A percentile compares a stretch with the other conserved stretches of the same genome.
Evolutionary conservation across 2,888 invertebrate genomes (phyloP).

Genomic region (Plagiodera versicolora): DNA sequence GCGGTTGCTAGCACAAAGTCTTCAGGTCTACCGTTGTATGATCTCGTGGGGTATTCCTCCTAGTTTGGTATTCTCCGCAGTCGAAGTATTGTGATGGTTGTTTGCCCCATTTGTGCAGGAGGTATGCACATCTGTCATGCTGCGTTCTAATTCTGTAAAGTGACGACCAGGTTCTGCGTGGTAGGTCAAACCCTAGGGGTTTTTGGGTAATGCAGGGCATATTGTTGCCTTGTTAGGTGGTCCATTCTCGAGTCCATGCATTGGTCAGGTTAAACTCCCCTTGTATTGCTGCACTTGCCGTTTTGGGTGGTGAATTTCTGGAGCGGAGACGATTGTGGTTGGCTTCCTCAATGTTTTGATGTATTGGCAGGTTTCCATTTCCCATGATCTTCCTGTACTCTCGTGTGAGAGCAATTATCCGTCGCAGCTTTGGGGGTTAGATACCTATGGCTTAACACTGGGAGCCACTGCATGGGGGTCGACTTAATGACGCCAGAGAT

Average conservation of each 20-base stretch:
- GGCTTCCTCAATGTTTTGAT: constrained; percentile 20
- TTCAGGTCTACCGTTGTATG: no score
- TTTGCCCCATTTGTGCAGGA: no score
- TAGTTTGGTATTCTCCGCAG: no score
- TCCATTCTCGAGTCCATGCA: constrained; percentile 9
- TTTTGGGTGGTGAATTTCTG: no score
- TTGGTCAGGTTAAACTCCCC: constrained; percentile 13
- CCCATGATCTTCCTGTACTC: constrained; percentile 23
- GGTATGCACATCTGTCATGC: constrained; percentile 9
- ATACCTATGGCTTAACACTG: no score
- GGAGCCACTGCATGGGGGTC: no score
- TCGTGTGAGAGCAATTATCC: constrained; percentile 16
- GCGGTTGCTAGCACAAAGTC: no score
- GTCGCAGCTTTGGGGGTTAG: no score
- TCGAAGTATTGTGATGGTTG: no score
- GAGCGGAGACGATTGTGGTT: constrained; percentile 18
- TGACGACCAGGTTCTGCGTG: constrained; percentile 16
- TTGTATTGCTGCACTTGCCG: no score
- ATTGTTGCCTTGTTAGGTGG: constrained; percentile 4
- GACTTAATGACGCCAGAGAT: no score
- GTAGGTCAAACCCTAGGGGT: constrained; percentile 8
- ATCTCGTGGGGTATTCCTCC: no score
- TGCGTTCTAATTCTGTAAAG: constrained; percentile 8
- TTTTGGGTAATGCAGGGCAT: constrained; percentile 13
- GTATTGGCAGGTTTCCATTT: constrained; percentile 21